These are phyloP conservation scores for Caerostris darwini DNA, from an alignment of 1,140 invertebrate species.

Conservation along the genomic window DNA sequence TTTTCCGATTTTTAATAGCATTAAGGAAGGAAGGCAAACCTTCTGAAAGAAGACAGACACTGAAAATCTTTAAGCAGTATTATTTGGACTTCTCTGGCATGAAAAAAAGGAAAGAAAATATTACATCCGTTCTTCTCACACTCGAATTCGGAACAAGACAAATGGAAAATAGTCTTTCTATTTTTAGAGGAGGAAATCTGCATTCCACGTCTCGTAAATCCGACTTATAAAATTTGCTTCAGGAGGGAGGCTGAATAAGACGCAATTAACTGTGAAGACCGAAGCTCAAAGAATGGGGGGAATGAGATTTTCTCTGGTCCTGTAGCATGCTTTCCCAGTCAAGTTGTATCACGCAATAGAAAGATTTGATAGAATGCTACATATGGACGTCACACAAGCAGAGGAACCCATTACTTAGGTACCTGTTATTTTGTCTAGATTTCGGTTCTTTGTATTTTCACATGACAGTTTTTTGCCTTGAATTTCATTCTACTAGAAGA, in stretches of 20 bases:
- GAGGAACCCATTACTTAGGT: slow-evolving; percentile 38
- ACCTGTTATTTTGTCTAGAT: slow-evolving; percentile 11
- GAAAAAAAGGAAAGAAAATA: background rate
- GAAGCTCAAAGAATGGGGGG: background rate
- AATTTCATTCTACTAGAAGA: background rate
- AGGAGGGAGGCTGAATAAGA: slow-evolving; percentile 40
- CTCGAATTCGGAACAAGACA: slow-evolving; percentile 5
- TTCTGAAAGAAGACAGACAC: background rate
- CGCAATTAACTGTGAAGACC: slow-evolving; percentile 50
- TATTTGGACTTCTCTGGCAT: slow-evolving; percentile 8
- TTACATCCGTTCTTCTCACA: background rate
- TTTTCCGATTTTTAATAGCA: too few relatives aligned
- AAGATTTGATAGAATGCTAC: slow-evolving; percentile 59
- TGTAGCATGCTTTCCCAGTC: slow-evolving; percentile 20
- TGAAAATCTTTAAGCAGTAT: slow-evolving; percentile 15
- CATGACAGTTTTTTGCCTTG: background rate
- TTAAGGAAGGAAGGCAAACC: too few relatives aligned
- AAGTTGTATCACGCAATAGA: slow-evolving; percentile 38
- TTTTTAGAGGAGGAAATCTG: slow-evolving; percentile 50
- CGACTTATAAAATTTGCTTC: slow-evolving; percentile 39
- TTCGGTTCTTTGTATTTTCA: background rate
- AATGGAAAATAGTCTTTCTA: slow-evolving; percentile 34
- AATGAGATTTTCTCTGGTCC: slow-evolving; percentile 16
- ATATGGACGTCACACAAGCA: slow-evolving; percentile 16
- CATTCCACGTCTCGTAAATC: slow-evolving; percentile 47